Evolutionary conservation across 2,888 invertebrate genomes (phyloP), one percentile per base, ranked within the genome.

Genomic region (Teleogryllus oceanicus): DNA sequence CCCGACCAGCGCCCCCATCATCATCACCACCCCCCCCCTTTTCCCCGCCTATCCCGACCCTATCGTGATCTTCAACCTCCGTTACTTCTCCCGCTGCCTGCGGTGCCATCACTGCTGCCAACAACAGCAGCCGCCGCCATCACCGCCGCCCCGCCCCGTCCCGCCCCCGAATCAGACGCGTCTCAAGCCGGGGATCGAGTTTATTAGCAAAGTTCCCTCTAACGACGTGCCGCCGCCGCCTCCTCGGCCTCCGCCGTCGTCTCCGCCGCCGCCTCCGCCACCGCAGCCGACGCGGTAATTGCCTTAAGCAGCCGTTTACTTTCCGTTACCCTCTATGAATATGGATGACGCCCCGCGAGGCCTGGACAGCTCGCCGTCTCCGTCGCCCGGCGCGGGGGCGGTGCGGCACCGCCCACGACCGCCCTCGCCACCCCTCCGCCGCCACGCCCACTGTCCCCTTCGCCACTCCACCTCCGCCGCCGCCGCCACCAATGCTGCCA

Each of bases 1-100:
- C 24, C 4, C 4, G 24, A 2, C 3, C 21, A 1, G 24, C 37
- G 5, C 8, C 37, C 0, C 37, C 1, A 1, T 8, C 1, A 1
- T 37, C 37, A 8, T 8, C 37, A 37, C 1, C 37, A 5, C 37
- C 0, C 8, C 5, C 8, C 8, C 5, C 37, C 5, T 5, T 5
- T 5, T 1, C 8, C 37, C 13, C 62, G 13, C 62, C n/a, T 62
- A 13, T 62, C 62, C 62, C 62, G 62, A 13, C 62, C 13, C 62
- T n/a, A 37, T 8, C 5, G 37, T 5, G 37, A 37, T 37, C 37
- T 37, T 37, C 37, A 37, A 37, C 37, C 37, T 18, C n/a, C 62
- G 62, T 11, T n/a, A 4, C 62, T 1, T 3, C 62, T n/a, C 16
- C 37, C 37, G 8, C 37, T 5, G 5, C 37, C 37, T 8, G 37